Evolutionary conservation across 2,797 vertebrate genomes (phyloP).

Genomic region (Microctenopoma steveboyesi): DNA sequence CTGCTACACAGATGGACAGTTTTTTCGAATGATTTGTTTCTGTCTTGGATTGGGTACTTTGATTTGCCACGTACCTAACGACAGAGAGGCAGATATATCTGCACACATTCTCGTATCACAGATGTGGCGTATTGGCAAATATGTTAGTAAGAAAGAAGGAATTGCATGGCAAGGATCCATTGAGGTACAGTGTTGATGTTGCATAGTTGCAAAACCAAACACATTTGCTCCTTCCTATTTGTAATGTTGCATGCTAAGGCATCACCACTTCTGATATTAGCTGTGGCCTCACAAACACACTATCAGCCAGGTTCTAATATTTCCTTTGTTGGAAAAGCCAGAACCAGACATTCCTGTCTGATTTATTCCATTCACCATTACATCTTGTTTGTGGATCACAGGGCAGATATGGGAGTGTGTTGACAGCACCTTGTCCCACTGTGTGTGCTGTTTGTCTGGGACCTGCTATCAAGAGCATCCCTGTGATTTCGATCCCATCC

Average conservation of each 20-base stretch:
- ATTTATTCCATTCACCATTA: neutral
- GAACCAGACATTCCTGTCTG: neutral
- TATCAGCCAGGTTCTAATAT: neutral
- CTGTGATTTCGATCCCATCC: neutral
- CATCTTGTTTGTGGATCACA: conserved; percentile 21
- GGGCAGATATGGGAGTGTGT: neutral
- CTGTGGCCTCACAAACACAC: neutral
- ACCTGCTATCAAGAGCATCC: conserved; percentile 12
- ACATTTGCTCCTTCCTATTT: neutral
- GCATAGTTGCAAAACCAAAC: neutral
- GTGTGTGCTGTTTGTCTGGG: conserved; percentile 25
- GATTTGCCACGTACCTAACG: neutral
- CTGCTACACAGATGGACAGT: neutral
- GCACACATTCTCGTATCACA: neutral
- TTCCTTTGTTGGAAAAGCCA: neutral
- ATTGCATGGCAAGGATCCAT: neutral
- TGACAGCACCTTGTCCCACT: neutral
- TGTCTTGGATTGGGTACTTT: neutral
- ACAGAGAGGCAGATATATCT: neutral
- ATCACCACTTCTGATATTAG: neutral
- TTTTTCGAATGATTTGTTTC: neutral
- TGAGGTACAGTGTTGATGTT: neutral
- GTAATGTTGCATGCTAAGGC: neutral
- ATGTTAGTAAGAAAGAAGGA: neutral
- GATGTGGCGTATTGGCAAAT: neutral